These are phyloP conservation scores for Apis dorsata DNA, from an alignment of 1,140 invertebrate genomes.

Conservation along the genomic window DNA sequence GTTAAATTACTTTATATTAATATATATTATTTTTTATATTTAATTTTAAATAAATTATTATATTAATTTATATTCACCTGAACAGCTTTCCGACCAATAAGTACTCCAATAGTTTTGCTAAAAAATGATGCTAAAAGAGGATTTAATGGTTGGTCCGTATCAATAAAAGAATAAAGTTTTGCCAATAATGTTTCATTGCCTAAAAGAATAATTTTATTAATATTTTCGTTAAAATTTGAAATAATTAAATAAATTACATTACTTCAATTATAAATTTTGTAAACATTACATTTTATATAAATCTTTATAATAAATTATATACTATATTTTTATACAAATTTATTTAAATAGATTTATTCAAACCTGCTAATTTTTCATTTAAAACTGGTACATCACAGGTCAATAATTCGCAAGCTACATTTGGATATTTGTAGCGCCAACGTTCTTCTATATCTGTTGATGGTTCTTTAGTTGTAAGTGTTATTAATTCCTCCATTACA, in stretches of 20 bases:
- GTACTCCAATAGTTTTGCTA: conserved; percentile 94
- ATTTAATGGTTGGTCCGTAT: conserved; percentile 92
- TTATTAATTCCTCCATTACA: conserved; percentile 91
- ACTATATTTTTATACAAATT: neutral
- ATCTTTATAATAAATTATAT: too few relatives aligned
- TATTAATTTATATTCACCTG: conserved; percentile 80
- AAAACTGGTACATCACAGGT: conserved; percentile 92
- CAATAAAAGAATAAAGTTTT: conserved; percentile 93
- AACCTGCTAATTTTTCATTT: conserved; percentile 89
- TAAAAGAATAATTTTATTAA: conserved; percentile 53
- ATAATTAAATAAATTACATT: neutral
- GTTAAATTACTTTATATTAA: neutral
- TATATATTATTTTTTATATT: neutral
- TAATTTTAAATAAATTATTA: conserved; percentile 20
- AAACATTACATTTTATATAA: neutral
- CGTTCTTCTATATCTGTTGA: conserved; percentile 87
- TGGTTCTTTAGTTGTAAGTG: conserved; percentile 92
- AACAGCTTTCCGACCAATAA: conserved; percentile 89
- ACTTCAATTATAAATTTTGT: neutral
- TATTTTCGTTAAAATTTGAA: neutral
- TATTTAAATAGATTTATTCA: neutral
- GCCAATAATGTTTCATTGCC: conserved; percentile 88
- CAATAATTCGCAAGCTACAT: conserved; percentile 96
- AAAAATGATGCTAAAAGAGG: conserved; percentile 97
- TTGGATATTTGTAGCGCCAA: conserved; percentile 93